These are phyloP conservation scores for Sanderia malayensis DNA, from an alignment of 30 jellyfish, hydroid and myxozoan species.

Conservation along the genomic window DNA sequence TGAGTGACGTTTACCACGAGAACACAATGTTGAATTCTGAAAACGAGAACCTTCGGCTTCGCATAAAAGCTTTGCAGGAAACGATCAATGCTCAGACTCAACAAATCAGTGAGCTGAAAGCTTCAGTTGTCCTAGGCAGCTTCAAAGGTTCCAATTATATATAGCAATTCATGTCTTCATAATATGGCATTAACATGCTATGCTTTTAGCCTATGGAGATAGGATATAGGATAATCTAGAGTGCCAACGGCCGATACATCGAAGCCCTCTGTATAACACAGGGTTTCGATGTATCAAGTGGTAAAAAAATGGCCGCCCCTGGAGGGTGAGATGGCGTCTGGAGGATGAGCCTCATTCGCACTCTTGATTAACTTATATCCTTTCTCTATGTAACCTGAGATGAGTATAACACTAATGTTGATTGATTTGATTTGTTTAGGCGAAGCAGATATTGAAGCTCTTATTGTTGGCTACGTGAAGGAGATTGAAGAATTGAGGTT, in stretches of 20 bases:
- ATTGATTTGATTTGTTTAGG: slow-evolving; percentile 20
- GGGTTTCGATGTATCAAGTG: no score
- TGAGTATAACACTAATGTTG: not conserved
- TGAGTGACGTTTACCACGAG: slow-evolving; percentile 92
- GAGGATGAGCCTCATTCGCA: no score
- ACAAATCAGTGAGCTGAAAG: slow-evolving; percentile 73
- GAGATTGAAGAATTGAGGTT: slow-evolving; percentile 88
- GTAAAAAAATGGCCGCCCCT: no score
- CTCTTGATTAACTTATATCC: no score
- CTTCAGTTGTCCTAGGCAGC: slow-evolving; percentile 72
- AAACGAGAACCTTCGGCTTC: slow-evolving; percentile 83
- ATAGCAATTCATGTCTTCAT: no score
- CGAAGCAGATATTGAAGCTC: slow-evolving; percentile 60
- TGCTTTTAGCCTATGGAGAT: no score
- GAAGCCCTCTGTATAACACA: no score
- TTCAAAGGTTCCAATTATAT: no score
- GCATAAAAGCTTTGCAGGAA: slow-evolving; percentile 81
- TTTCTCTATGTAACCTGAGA: not conserved
- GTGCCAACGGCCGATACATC: no score
- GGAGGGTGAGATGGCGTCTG: no score
- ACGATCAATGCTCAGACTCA: slow-evolving; percentile 76
- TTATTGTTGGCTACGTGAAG: slow-evolving; percentile 73
- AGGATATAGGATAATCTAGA: no score
- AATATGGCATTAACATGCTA: no score
- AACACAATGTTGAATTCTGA: slow-evolving; percentile 82